These are phyloP conservation scores for Gonatopus flavifemur DNA, from an alignment of 1,140 invertebrate genomes.

Conservation along the genomic window DNA sequence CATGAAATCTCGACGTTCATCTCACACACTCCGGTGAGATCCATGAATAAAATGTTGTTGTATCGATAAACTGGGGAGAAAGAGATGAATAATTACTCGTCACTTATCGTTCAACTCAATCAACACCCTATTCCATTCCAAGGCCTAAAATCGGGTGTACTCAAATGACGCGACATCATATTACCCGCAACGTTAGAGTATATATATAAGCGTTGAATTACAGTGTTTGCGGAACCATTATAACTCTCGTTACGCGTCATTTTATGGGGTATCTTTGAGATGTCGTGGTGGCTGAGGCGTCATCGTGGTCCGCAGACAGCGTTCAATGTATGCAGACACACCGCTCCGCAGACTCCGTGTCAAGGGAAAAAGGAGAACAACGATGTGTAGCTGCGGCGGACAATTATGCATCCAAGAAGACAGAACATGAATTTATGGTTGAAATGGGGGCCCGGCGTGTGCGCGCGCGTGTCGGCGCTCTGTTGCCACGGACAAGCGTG, in stretches of 20 bases:
- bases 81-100: too few species aligned
- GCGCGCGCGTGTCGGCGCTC: conserved; percentile 56
- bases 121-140: too few species aligned
- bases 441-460: conserved; percentile 54
- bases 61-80: too few species aligned
- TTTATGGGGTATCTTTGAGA: conserved; percentile 32
- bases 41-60: too few species aligned
- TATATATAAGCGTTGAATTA: too few species aligned
- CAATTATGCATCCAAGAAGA: conserved; percentile 55
- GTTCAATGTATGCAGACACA: conserved; percentile 22
- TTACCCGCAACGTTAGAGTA: too few species aligned
- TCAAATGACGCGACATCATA: too few species aligned
- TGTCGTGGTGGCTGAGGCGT: conserved; percentile 25
- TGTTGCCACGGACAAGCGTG: conserved; percentile 50
- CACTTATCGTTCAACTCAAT: too few species aligned
- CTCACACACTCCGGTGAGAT: too few species aligned
- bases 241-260: conserved; percentile 47
- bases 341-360: conserved; percentile 3
- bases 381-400: conserved; percentile 29
- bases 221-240: conserved; percentile 42
- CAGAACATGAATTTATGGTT: conserved; percentile 56
- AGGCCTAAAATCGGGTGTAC: too few species aligned
- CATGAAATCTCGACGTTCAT: too few species aligned
- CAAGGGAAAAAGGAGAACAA: background rate
- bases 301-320: conserved; percentile 6